phyloP scores from a whole-genome alignment of 1,140 invertebrate genomes.

The Augochlora pura region DNA sequence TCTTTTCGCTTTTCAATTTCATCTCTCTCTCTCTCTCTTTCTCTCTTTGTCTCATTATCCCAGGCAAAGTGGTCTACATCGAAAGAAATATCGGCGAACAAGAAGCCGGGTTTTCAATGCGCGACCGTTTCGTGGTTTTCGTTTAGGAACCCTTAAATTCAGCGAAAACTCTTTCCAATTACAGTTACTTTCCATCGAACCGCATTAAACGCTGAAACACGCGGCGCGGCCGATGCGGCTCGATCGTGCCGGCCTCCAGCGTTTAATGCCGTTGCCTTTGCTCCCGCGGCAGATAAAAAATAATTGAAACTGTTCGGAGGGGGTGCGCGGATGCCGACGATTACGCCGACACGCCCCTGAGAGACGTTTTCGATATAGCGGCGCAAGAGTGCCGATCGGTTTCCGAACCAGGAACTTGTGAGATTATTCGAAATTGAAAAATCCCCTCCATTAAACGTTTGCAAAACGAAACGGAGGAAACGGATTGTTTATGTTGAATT shows the following conservation, averaged over 20 bases:
- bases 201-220: slow-evolving; percentile 37
- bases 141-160: slow-evolving; percentile 4
- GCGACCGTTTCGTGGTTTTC: neutral
- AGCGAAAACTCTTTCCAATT: slow-evolving; percentile 31
- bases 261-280: slow-evolving; percentile 8
- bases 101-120: too few species aligned
- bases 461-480: too few species aligned
- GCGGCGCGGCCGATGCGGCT: neutral
- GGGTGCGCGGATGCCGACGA: neutral
- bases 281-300: slow-evolving; percentile 21
- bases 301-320: slow-evolving; percentile 15
- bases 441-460: too few species aligned
- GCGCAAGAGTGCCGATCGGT: neutral
- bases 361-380: neutral
- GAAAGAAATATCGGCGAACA: neutral
- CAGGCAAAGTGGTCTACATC: neutral
- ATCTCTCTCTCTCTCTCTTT: too few species aligned
- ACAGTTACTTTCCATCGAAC: slow-evolving; percentile 7
- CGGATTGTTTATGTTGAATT: too few species aligned
- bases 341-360: slow-evolving; percentile 24
- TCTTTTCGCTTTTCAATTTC: slow-evolving; percentile 19
- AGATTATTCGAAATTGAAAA: neutral
- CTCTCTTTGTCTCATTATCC: too few species aligned
- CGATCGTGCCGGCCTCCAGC: neutral
- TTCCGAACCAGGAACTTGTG: neutral